A percentile compares a stretch with the other conserved stretches of the same genome.
These are phyloP conservation scores for Chrysocyon brachyurus DNA, from an alignment of 2,797 vertebrate genomes.

Conservation along the genomic window DNA sequence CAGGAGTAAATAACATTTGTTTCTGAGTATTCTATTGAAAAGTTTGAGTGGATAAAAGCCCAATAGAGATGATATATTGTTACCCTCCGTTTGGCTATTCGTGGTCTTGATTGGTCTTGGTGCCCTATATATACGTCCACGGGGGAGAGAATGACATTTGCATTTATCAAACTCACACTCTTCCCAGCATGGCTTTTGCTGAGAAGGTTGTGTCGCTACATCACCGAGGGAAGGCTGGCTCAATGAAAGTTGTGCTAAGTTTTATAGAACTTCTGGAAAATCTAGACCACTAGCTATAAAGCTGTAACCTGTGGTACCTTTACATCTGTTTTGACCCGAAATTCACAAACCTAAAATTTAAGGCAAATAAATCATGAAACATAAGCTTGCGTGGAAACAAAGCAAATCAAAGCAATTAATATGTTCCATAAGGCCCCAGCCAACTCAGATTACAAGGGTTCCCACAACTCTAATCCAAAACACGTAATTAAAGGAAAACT, in stretches of 20 bases:
- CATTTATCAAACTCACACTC: neutral
- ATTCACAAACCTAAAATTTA: neutral
- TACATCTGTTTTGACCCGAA: neutral
- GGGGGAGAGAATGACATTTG: neutral
- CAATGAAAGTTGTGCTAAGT: neutral
- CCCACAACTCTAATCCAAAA: conserved; percentile 44
- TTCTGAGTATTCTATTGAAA: neutral
- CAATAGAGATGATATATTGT: neutral
- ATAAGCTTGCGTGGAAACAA: neutral
- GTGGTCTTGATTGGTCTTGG: neutral
- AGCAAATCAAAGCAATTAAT: neutral
- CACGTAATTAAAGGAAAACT: conserved; percentile 59
- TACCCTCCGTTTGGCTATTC: rapidly evolving
- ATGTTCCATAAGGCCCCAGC: neutral
- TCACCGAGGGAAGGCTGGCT: neutral
- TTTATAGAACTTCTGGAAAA: conserved; percentile 3
- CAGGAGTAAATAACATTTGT: neutral
- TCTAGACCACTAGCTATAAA: neutral
- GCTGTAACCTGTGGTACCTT: neutral
- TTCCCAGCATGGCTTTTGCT: neutral
- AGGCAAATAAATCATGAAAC: conserved; percentile 1
- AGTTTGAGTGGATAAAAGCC: neutral
- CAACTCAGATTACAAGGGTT: neutral
- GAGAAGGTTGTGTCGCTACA: neutral
- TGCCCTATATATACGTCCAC: neutral